These are phyloP conservation scores for Epizoanthus stellaris DNA, from an alignment of 92 coral and sea anemone species.

Conservation along the genomic window DNA sequence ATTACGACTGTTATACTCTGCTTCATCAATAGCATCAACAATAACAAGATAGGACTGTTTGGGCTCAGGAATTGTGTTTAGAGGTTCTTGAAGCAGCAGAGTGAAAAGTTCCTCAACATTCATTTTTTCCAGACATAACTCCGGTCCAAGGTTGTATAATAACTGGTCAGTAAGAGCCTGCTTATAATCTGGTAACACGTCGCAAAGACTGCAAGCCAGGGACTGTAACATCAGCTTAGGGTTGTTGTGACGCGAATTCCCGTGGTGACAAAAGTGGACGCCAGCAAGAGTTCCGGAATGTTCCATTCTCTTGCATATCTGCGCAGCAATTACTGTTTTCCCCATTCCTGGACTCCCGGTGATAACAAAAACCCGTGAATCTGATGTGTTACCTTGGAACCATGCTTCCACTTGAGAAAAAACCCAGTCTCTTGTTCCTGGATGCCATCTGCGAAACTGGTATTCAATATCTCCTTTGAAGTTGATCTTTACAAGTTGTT, in stretches of 20 bases:
- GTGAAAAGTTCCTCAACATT: slow-evolving; percentile 54
- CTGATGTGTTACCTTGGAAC: slow-evolving; percentile 52
- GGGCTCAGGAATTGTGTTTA: slow-evolving; percentile 51
- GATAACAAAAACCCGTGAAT: slow-evolving; percentile 55
- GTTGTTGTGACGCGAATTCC: slow-evolving; percentile 53
- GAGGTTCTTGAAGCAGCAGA: slow-evolving; percentile 65
- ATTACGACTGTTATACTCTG: slow-evolving; percentile 57
- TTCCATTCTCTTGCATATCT: slow-evolving; percentile 51
- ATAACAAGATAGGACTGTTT: slow-evolving; percentile 45
- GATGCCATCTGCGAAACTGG: slow-evolving; percentile 33
- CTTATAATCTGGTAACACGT: slow-evolving; percentile 56
- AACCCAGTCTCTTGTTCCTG: slow-evolving; percentile 70
- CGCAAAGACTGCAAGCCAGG: slow-evolving; percentile 57
- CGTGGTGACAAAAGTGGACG: slow-evolving; percentile 61
- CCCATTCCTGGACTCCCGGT: slow-evolving; percentile 71
- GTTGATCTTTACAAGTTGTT: slow-evolving; percentile 53
- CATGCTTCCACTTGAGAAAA: slow-evolving; percentile 54
- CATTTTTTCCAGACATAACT: slow-evolving; percentile 29
- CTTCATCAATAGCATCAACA: slow-evolving; percentile 68
- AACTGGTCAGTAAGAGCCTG: slow-evolving; percentile 47
- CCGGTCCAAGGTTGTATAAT: not conserved
- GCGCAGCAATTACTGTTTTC: slow-evolving; percentile 63
- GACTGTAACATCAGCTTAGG: slow-evolving; percentile 66
- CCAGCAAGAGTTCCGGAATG: slow-evolving; percentile 42
- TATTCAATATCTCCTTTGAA: slow-evolving; percentile 54